These are phyloP conservation scores for Arrhamphus sclerolepis DNA, from an alignment of 2,797 vertebrate species.

Conservation along the genomic window DNA sequence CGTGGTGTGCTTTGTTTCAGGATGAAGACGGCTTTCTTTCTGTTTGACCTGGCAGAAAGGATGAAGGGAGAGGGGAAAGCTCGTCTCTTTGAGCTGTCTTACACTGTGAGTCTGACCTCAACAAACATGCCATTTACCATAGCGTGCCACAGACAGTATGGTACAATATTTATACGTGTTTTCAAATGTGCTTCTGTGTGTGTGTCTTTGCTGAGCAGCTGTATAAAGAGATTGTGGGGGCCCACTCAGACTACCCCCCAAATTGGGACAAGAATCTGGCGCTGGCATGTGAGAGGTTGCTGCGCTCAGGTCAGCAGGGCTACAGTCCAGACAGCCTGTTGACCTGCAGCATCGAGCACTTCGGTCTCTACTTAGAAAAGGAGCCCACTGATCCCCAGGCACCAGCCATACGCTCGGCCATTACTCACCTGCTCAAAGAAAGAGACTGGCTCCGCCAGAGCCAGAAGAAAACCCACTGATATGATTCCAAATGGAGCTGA, in stretches of 20 bases:
- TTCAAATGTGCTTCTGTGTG: constrained; percentile 36
- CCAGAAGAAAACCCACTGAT: constrained; percentile 45
- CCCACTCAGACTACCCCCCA: constrained; percentile 85
- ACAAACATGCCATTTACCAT: constrained; percentile 32
- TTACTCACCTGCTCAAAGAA: constrained; percentile 87
- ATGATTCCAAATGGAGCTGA: constrained; percentile 21
- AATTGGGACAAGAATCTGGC: constrained; percentile 99
- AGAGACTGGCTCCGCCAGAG: constrained; percentile 76
- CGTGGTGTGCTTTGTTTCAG: constrained; percentile 80
- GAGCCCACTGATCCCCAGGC: constrained; percentile 87
- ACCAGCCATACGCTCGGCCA: constrained; percentile 82
- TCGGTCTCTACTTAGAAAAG: constrained; percentile 85
- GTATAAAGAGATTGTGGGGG: constrained; percentile 90
- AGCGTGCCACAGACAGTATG: constrained; percentile 12
- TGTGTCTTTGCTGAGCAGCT: constrained; percentile 77
- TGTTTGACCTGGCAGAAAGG: constrained; percentile 92
- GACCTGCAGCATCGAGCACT: constrained; percentile 86
- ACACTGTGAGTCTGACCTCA: constrained; percentile 77
- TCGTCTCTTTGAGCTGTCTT: constrained; percentile 82
- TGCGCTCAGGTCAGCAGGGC: constrained; percentile 76
- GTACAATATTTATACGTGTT: neutral
- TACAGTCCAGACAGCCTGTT: constrained; percentile 83
- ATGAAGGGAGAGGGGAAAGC: constrained; percentile 73
- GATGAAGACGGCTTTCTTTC: constrained; percentile 98
- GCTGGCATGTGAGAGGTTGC: constrained; percentile 91